Evolutionary conservation across 2,797 vertebrate species (phyloP).

Genomic region (Leucoraja ocellata): DNA sequence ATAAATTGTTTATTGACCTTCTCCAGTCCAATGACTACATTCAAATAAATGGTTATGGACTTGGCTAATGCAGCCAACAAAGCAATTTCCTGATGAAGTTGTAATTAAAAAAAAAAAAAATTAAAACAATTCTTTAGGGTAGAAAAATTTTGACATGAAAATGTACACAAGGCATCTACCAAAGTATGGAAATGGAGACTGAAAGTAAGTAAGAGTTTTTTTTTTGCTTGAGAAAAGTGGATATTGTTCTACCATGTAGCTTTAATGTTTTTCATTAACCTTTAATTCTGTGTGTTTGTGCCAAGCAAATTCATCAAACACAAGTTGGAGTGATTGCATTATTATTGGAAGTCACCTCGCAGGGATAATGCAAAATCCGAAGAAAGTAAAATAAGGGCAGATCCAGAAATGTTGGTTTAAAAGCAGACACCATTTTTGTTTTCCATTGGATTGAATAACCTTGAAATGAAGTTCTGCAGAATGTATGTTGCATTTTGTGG

Average conservation of each 20-base stretch:
- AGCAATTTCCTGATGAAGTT: background rate
- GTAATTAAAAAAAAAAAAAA: background rate
- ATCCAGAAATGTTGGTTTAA: background rate
- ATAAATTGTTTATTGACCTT: background rate
- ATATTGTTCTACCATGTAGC: background rate
- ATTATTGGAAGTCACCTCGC: too few relatives aligned
- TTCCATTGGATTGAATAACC: background rate
- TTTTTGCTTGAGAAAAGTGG: background rate
- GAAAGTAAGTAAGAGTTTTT: background rate
- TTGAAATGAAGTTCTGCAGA: background rate
- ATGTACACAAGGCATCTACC: background rate
- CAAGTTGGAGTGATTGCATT: background rate
- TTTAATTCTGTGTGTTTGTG: background rate
- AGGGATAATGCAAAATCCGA: too few relatives aligned
- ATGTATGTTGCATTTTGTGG: background rate
- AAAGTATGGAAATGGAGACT: background rate
- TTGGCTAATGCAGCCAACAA: background rate
- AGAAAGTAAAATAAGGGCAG: too few relatives aligned
- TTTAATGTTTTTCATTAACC: background rate
- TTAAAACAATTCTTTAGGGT: background rate
- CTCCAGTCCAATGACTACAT: background rate
- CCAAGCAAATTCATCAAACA: background rate
- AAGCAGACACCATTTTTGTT: background rate
- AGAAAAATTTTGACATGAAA: background rate
- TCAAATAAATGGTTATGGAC: background rate